Percentiles rank a stretch among this genome's conserved stretches.
phyloP scores from a whole-genome alignment of 2,888 invertebrate genomes.

The Tenthredo distinguenda region DNA sequence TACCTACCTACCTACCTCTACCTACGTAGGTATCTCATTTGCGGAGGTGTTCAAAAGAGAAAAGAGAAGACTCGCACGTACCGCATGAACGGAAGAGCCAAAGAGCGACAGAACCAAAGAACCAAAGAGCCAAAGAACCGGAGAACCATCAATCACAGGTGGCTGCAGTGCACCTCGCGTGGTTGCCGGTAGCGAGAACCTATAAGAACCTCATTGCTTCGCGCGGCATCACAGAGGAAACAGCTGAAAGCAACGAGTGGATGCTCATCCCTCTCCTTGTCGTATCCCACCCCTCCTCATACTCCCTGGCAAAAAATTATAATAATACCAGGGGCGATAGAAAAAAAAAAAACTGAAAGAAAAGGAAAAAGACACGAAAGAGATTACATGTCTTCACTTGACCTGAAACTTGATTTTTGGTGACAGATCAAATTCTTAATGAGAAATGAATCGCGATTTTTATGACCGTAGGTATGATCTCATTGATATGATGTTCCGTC shows the following conservation, averaged over 20 bases:
- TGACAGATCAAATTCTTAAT: neutral
- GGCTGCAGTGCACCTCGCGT: conserved; percentile 67
- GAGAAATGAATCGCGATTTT: neutral
- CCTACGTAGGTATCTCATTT: conserved; percentile 49
- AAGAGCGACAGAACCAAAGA: conserved; percentile 62
- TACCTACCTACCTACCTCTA: neutral
- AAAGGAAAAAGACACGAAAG: neutral
- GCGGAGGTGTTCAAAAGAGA: conserved; percentile 53
- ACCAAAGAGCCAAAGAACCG: conserved; percentile 64
- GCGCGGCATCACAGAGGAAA: conserved; percentile 65
- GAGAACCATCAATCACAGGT: conserved; percentile 75
- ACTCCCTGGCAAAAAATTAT: conserved; percentile 32
- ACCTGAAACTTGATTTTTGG: neutral
- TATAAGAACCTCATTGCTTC: conserved; percentile 67
- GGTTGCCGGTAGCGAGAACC: conserved; percentile 74
- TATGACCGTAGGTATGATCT: neutral
- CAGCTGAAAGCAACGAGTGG: conserved; percentile 49
- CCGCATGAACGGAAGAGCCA: conserved; percentile 57
- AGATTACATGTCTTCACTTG: conserved; percentile 3
- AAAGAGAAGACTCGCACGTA: conserved; percentile 43
- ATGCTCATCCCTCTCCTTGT: conserved; percentile 33
- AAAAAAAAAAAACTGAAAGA: neutral
- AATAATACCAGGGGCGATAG: conserved; percentile 28
- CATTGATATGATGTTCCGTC: neutral
- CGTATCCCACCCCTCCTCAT: neutral